Evolutionary conservation across 2,888 invertebrate species (phyloP).

Genomic region (Chrysolina haemoptera): DNA sequence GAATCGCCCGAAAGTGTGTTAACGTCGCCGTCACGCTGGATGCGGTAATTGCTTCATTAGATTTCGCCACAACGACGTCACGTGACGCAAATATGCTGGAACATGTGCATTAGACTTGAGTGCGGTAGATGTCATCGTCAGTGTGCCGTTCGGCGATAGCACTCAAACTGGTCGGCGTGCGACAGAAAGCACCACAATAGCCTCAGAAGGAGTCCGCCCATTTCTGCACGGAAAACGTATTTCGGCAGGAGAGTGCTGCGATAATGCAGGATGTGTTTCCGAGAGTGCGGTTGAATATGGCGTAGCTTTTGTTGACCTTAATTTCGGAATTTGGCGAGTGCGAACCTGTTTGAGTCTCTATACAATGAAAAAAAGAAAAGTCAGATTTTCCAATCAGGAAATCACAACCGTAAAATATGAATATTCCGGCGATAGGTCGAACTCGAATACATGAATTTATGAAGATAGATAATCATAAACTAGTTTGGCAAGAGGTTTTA

Average conservation of each 20-base stretch:
- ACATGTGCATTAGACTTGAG: conserved; percentile 64
- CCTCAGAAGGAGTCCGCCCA: conserved; percentile 22
- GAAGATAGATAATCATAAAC: no score
- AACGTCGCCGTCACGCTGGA: conserved; percentile 50
- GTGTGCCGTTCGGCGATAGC: conserved; percentile 41
- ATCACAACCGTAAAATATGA: no score
- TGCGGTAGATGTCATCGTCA: conserved; percentile 57
- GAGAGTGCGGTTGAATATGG: conserved; percentile 5
- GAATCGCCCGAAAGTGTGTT: conserved; percentile 21
- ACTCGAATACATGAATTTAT: no score
- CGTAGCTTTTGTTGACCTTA: conserved; percentile 18
- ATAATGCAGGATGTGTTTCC: conserved; percentile 6
- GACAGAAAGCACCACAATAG: conserved; percentile 38
- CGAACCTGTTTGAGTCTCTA: neutral
- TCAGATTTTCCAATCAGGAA: no score
- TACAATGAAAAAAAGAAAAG: neutral
- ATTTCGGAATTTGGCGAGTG: conserved; percentile 2
- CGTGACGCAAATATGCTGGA: conserved; percentile 54
- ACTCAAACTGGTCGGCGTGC: conserved; percentile 30
- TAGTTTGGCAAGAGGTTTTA: no score
- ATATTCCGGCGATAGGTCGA: no score
- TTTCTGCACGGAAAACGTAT: conserved; percentile 12
- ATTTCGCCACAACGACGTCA: conserved; percentile 61
- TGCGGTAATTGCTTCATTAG: conserved; percentile 65
- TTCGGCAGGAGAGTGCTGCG: conserved; percentile 2